These are phyloP conservation scores for Lipophrys pholis DNA, from an alignment of 2,113 vertebrate species.

Conservation along the genomic window DNA sequence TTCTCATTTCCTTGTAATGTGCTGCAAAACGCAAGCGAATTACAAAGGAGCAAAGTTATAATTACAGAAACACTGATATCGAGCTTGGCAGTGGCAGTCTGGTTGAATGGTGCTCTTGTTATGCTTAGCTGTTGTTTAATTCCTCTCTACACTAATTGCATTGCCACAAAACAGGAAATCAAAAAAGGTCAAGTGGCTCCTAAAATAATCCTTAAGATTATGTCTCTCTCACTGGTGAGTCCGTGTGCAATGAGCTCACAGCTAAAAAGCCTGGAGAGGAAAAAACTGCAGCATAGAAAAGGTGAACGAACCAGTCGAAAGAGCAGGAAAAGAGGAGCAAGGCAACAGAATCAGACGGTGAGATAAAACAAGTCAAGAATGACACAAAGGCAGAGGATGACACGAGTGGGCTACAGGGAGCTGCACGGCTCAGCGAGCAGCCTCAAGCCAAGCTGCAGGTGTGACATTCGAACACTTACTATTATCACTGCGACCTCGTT, in stretches of 20 bases:
- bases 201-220: slow-evolving; percentile 32
- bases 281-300: background rate
- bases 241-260: background rate
- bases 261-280: background rate
- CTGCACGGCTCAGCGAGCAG: slow-evolving; percentile 13
- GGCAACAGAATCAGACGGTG: background rate
- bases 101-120: slow-evolving; percentile 46
- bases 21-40: slow-evolving; percentile 50
- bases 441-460: slow-evolving; percentile 44
- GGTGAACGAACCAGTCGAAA: background rate
- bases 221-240: slow-evolving; percentile 1
- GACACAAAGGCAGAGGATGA: background rate
- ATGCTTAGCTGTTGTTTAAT: slow-evolving; percentile 33
- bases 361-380: slow-evolving; percentile 1
- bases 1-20: slow-evolving; percentile 25
- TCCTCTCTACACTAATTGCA: slow-evolving; percentile 45
- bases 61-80: slow-evolving; percentile 66
- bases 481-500: slow-evolving; percentile 49
- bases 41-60: slow-evolving; percentile 48
- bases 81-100: slow-evolving; percentile 52
- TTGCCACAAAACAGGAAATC: slow-evolving; percentile 46
- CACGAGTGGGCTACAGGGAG: slow-evolving; percentile 15
- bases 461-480: slow-evolving; percentile 41
- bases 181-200: slow-evolving; percentile 56
- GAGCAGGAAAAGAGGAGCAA: background rate